Evolutionary conservation across 1,140 invertebrate species (phyloP), one percentile per base, ranked within the genome.

Genomic region (Drosophila setifemur): DNA sequence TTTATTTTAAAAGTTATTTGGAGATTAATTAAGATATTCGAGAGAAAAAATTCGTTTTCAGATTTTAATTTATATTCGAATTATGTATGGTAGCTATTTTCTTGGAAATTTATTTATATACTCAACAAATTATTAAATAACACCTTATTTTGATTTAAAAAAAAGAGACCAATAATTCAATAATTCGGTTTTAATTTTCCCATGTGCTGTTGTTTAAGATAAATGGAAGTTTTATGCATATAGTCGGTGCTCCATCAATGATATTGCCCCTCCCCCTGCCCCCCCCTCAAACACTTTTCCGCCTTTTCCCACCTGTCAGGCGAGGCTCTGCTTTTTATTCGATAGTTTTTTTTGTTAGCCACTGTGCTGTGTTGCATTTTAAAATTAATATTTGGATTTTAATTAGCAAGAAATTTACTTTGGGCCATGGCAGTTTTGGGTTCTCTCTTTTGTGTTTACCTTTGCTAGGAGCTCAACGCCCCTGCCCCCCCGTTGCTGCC

Each of bases 361-460:
- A 63, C 60, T 64, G 57, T 63, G 57, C 64, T 47, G 63, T 39
- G 66, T 61, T 86, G 81, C 81, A 86, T 86, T 86, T 86, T 81
- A 76, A 86, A 86, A 81, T 86, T 86, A 86, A 86, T 86, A 86
- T 86, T 86, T 86, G 81, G 81, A 86, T 86, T 86, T 86, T 86
- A 86, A 86, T 86, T 86, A 86, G 81, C 81, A 86, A 73, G 81
- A 85, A 85, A 85, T 79, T 85, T 85, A 75, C 81, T 86, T 85
- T 85, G 79, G 78, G 74, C 53, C 61, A 63, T 77, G 79, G 73
- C 54, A 83, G 78, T 71, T 83, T 63, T 60, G 58, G 43, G 55
- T 35, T 73, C 73, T 73, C 68, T 39, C 64, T 69, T 70, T 63
- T 82, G 71, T 83, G 79, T 83, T 83, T 83, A 67, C 79, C 82